Evolutionary conservation across 2,113 vertebrate genomes (phyloP), one percentile per base, ranked within the genome.

Genomic region (Rhadina sibilatrix): DNA sequence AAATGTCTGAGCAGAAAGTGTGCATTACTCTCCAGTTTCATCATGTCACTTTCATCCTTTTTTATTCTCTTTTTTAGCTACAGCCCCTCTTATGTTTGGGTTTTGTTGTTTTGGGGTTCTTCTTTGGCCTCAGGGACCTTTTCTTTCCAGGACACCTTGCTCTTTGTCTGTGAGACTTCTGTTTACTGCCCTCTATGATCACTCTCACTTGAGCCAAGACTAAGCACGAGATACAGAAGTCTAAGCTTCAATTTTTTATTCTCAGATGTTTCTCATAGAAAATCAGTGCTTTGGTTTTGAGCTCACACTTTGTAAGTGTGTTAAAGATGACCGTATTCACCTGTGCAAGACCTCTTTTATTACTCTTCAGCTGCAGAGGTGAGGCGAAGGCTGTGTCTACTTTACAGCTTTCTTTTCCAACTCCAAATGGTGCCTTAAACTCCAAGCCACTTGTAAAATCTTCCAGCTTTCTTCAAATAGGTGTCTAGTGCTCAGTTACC

Each of bases 261-360:
- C 21, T 70, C 27, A 50, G 40, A 35, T 7, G 3, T 75, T 74
- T 91, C 33, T 54, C 33, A 63, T 5, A 37, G 54, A 72, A 92
- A 80, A 71, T 10, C 28, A 71, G 1, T 72, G 11, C 7, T 50
- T 86, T 57, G 42, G 12, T 35, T 70, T 61, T 42, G 23, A 90
- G 38, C 24, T 56, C 1, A 0, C 8, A 21, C 24, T 59, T 33
- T 59, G 18, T n/a, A 16, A 59, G 9, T 5, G 2, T 11, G 11
- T 74, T 86, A 21, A 86, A 86, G 28, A 27, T 33, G 3, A 49
- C 25, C 3, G 12, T 65, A n/a, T 72, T 85, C 23, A 35, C 8
- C 33, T 76, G 40, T 19, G 11, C 4, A 24, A 80, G 35, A 40
- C 12, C 10, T 66, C 12, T 70, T 15, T 63, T 31, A 31, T 13